phyloP scores from a whole-genome alignment of 2,113 vertebrate species.

The Montifringilla adamsi region DNA sequence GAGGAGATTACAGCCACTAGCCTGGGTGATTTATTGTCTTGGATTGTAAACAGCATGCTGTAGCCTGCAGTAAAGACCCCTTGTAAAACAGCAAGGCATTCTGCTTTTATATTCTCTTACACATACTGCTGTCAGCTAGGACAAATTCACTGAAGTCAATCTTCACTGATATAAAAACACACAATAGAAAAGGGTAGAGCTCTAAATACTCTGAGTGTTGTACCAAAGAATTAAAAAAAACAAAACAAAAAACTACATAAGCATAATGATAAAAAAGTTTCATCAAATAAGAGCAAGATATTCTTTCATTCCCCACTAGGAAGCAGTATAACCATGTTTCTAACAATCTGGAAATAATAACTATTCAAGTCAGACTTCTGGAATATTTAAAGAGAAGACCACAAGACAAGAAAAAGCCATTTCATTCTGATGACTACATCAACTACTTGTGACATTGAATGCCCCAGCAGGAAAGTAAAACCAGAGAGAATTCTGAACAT shows the following conservation, averaged over 20 bases:
- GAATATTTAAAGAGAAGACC: background rate
- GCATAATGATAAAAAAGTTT: background rate
- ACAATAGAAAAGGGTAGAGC: background rate
- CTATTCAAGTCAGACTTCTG: background rate
- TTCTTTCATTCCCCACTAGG: conserved; percentile 11
- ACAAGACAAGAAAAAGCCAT: background rate
- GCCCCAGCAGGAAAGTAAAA: background rate
- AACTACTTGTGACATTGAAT: background rate
- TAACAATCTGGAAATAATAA: background rate
- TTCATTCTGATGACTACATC: background rate
- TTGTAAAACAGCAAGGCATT: background rate
- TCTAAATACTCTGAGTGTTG: background rate
- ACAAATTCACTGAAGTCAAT: background rate
- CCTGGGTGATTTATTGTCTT: background rate
- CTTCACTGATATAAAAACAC: background rate
- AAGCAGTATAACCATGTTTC: conserved; percentile 15
- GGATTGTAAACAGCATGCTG: background rate
- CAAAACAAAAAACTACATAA: background rate
- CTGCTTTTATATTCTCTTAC: background rate
- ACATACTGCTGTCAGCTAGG: background rate
- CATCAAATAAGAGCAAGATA: background rate
- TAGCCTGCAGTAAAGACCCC: background rate
- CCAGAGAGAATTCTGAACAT: background rate
- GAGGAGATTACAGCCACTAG: background rate
- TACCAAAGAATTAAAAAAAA: background rate